Evolutionary conservation across 1,140 invertebrate species (phyloP).

Genomic region (Heliconius hermathena): DNA sequence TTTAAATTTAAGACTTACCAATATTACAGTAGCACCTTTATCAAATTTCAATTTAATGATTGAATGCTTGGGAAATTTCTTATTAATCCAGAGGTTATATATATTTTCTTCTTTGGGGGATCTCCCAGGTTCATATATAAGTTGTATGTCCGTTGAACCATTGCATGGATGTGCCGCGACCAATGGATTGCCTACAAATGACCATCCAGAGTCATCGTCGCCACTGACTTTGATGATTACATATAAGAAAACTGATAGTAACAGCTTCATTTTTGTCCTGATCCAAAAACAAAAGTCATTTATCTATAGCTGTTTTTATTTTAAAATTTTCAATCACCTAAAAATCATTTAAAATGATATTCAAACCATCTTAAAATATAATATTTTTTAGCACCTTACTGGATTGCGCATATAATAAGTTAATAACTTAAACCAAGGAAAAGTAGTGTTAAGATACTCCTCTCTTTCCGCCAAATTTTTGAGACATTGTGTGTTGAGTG

Average conservation of each 20-base stretch:
- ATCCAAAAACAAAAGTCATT: background rate
- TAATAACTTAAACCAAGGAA: too few species aligned
- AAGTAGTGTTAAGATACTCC: background rate
- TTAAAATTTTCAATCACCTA: too few species aligned
- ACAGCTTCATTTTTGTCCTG: background rate
- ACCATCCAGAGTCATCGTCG: background rate
- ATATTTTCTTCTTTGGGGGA: conserved; percentile 54
- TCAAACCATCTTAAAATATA: too few species aligned
- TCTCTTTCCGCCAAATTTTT: background rate
- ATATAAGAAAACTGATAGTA: background rate
- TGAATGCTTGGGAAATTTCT: conserved; percentile 32
- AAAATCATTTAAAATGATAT: too few species aligned
- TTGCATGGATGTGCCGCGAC: conserved; percentile 47
- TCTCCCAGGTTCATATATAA: conserved; percentile 44
- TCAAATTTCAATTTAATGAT: conserved; percentile 48
- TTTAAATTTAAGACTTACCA: background rate
- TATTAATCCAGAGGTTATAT: conserved; percentile 30
- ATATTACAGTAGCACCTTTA: conserved; percentile 26
- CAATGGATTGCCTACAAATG: conserved; percentile 44
- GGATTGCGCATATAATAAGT: too few species aligned
- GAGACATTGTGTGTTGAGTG: too few species aligned
- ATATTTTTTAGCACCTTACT: too few species aligned
- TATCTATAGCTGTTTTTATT: too few species aligned
- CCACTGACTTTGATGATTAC: background rate
- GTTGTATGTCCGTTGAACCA: conserved; percentile 40